Base-by-base conservation (phyloP, 2,113 vertebrate species). In the Ochotona princeps region DNA sequence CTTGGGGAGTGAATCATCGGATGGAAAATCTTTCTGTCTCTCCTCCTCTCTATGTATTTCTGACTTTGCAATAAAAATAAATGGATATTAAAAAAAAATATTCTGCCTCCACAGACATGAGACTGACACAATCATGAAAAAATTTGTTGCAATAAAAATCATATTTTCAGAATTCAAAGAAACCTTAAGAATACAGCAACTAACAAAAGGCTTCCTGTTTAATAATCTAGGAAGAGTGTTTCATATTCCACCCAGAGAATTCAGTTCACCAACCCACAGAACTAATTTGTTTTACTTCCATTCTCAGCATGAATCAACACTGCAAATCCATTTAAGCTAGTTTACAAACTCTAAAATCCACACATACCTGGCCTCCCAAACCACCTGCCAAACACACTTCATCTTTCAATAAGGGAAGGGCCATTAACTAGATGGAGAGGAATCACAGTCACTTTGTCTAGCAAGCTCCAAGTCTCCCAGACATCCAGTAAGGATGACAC, bases 281-380 rank as follows among this genome's bases (percentile, higher is more conserved):
- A 88, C 57, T 61, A 91, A 78, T 61, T 67, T 57, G 44, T 87
- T 76, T 32, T 73, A 15, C 14, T 14, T 61, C 66, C 30, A 83
- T 28, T 80, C 66, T 89, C 54, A 85, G 80, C 30, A 76, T 30
- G 44, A 74, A 80, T 26, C 28, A 26, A 72, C 25, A 51, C 28
- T 75, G 44, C 14, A 57, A 72, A 91, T 57, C 61, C 44, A 78
- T 8, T 57, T 21, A 67, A 18, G 87, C 38, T 84, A n/a, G 32
- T 85, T 84, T 60, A 78, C 73, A 93, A 92, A 63, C 70, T 83
- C 83, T 79, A 54, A 89, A 92, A 49, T 21, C 57, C n/a, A 23
- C 8, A 67, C n/a, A 87, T 9, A 7, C 13, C 30, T 61, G 0
- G 13, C 51, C 44, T 26, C 44, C 11, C 11, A 28, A 87, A 32